A percentile compares a stretch with the other conserved stretches of the same genome.
Conservation (phyloP, 64 coral and sea anemone species). For the Anthopleura sola region DNA sequence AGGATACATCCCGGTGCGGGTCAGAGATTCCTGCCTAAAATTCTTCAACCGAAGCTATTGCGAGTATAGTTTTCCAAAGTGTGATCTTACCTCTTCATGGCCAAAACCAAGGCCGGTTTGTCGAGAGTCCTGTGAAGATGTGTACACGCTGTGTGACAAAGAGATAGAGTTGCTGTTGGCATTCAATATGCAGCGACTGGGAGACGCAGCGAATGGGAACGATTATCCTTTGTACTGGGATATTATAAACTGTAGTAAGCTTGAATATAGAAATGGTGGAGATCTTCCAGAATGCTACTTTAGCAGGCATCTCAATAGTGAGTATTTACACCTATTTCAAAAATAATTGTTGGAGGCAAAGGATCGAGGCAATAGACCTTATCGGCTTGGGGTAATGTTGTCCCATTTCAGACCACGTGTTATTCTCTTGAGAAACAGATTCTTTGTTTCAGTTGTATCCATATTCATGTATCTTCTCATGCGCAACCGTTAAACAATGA, state of each 20-base stretch:
- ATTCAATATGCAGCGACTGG: background rate
- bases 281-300: constrained; percentile 25
- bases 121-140: constrained; percentile 16
- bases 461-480: too few species aligned
- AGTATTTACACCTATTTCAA: background rate
- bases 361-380: too few species aligned
- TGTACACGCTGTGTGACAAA: background rate
- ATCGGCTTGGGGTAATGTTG: too few species aligned
- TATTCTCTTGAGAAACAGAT: too few species aligned
- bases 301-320: background rate
- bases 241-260: background rate
- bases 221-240: constrained; percentile 2
- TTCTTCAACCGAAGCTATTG: background rate
- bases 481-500: too few species aligned
- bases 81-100: background rate
- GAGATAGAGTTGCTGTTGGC: background rate
- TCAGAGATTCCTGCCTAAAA: background rate
- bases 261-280: constrained; percentile 3
- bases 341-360: too few species aligned
- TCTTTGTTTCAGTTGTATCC: too few species aligned
- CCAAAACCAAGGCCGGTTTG: background rate
- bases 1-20: background rate
- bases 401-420: too few species aligned
- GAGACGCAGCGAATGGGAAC: background rate
- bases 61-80: background rate